Conservation (phyloP, 2,888 invertebrate genomes). For the Catocala sponsa region DNA sequence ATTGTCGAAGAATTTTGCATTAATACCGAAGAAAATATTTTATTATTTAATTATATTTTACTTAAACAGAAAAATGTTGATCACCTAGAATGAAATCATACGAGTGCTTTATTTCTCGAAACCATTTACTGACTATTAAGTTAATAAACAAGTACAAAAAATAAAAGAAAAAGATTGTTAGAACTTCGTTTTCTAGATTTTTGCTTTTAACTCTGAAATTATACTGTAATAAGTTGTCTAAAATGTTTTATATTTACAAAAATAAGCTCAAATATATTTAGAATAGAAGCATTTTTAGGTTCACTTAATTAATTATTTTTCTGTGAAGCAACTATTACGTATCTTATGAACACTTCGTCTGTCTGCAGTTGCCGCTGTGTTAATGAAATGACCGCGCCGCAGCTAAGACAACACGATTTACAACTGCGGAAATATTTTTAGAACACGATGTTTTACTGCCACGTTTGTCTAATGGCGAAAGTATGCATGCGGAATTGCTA, state of each 20-base stretch:
- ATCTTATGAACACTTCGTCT: slow-evolving; percentile 48
- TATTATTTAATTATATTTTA: no score
- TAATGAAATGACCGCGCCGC: slow-evolving; percentile 71
- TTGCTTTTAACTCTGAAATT: no score
- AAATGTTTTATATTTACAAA: slow-evolving; percentile 16
- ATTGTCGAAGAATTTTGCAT: no score
- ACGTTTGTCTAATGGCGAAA: no score
- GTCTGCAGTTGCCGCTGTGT: slow-evolving; percentile 54
- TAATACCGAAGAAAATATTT: no score
- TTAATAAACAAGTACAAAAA: no score
- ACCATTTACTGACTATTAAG: no score
- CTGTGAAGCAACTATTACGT: slow-evolving; percentile 44
- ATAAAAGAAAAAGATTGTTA: not conserved
- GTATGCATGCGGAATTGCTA: no score
- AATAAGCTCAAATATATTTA: slow-evolving; percentile 23
- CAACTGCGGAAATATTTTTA: slow-evolving; percentile 56
- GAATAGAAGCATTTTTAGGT: slow-evolving; percentile 33
- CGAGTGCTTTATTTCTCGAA: no score
- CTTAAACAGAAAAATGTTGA: no score
- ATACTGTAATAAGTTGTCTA: not conserved
- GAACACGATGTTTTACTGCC: slow-evolving; percentile 52
- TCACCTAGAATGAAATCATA: no score
- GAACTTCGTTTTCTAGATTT: no score
- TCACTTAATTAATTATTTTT: slow-evolving; percentile 40
- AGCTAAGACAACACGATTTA: slow-evolving; percentile 68